Conservation (phyloP, 1,140 invertebrate species). For the Globodera rostochiensis region DNA sequence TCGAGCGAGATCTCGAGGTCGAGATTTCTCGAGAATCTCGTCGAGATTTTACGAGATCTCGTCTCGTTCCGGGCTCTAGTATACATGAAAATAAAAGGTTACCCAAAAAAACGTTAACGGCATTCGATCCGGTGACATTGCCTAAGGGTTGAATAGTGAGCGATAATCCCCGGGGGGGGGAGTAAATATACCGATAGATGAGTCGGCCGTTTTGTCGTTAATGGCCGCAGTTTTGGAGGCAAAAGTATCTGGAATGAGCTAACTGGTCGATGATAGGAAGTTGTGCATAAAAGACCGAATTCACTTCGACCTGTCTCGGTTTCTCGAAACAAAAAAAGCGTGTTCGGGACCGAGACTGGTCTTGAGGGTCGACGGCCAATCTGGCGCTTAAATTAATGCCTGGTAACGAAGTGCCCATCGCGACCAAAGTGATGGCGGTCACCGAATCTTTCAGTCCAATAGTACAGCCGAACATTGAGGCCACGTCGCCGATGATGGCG, state of each 20-base stretch:
- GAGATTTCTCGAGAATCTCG: too few relatives aligned
- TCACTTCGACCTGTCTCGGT: too few relatives aligned
- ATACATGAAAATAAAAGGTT: not conserved
- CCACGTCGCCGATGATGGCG: conserved; percentile 91
- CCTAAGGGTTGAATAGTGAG: conserved; percentile 63
- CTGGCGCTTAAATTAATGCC: conserved; percentile 63
- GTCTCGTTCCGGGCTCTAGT: too few relatives aligned
- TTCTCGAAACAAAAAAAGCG: too few relatives aligned
- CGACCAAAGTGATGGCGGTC: conserved; percentile 85
- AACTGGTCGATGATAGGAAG: not conserved
- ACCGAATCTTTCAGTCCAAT: conserved; percentile 84
- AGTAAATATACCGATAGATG: conserved; percentile 75
- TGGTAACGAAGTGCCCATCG: conserved; percentile 60
- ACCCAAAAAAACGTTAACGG: conserved; percentile 82
- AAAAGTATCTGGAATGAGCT: conserved; percentile 76
- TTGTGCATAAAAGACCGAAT: not conserved
- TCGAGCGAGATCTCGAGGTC: too few relatives aligned
- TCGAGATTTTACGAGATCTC: too few relatives aligned
- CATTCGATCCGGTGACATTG: conserved; percentile 95
- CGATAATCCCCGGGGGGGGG: not conserved
- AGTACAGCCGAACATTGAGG: conserved; percentile 94
- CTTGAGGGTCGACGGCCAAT: too few relatives aligned
- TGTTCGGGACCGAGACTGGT: too few relatives aligned
- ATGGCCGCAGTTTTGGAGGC: conserved; percentile 96
- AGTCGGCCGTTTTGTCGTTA: conserved; percentile 93